Conservation (phyloP, 1,140 invertebrate species). For the Bombus breviceps region DNA sequence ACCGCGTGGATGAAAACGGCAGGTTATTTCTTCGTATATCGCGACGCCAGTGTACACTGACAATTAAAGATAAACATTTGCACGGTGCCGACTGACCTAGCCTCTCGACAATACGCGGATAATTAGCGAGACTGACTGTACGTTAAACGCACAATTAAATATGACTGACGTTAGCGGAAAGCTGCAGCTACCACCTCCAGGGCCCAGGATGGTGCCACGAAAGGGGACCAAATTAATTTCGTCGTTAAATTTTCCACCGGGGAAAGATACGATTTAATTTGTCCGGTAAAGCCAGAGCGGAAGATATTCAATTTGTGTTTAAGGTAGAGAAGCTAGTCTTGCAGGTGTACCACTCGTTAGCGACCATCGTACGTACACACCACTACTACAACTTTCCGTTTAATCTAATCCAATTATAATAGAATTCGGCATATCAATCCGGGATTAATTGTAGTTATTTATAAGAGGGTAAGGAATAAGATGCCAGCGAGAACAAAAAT, state of each 20-base stretch:
- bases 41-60: background rate
- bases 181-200: no score
- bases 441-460: conserved; percentile 67
- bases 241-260: background rate
- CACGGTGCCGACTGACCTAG: background rate
- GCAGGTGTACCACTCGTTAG: background rate
- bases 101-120: background rate
- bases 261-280: conserved; percentile 28
- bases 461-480: conserved; percentile 42
- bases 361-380: background rate
- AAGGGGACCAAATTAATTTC: conserved; percentile 14
- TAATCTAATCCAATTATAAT: conserved; percentile 54
- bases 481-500: background rate
- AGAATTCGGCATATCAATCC: conserved; percentile 1
- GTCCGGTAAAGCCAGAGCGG: background rate
- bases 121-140: conserved; percentile 5
- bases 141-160: conserved; percentile 28
- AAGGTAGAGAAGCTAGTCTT: background rate
- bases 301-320: conserved; percentile 10
- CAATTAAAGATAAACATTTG: conserved; percentile 35
- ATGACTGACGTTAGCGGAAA: background rate
- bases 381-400: background rate
- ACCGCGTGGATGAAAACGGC: conserved; percentile 11
- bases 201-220: no score
- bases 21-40: conserved; percentile 13